Base-by-base conservation (phyloP, 2,113 vertebrate genomes). In the Lepisosteus oculatus region DNA sequence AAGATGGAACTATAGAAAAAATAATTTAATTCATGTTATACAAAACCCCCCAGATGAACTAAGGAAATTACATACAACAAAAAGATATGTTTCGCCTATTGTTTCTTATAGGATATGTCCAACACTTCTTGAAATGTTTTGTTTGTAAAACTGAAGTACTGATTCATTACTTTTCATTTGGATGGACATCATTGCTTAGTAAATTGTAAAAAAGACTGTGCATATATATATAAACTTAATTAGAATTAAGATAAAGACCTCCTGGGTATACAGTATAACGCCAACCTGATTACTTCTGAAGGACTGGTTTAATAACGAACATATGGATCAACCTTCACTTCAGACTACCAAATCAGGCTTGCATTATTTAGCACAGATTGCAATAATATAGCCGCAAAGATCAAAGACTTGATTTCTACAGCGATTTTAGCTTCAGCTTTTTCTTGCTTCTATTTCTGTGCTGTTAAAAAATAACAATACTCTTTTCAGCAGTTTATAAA, bases 341-440 rank as follows among this genome's bases (percentile, higher is more conserved):
- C 86, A 89, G 87, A 76, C 80, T 73, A 72, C 80, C 85, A 82
- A 89, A 90, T 88, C 85, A 85, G 85, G 85, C 83, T 77, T 62
- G 78, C 82, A 81, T 87, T 87, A 89, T 89, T 90, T 80, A 78
- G 78, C 77, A 78, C 87, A 85, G 83, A 69, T 81, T 88, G 87
- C 69, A 90, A 88, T 84, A 90, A 90, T 90, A 90, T 90, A 87
- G 79, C 72, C 12, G 74, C 65, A 55, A 47, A 81, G 84, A 89
- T 92, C 88, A 92, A 92, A 92, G 88, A 77, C 84, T 75, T 82
- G 85, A 90, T 91, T 84, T 82, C 83, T 85, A 78, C 84, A 82
- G 80, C 73, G 70, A 83, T 81, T 54, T 79, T 71, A 74, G 78
- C 76, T 57, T 72, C 59, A 29, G 57, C 51, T 41, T 41, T 67